phyloP scores from a whole-genome alignment of 2,797 vertebrate genomes.

The Microtus californicus region DNA sequence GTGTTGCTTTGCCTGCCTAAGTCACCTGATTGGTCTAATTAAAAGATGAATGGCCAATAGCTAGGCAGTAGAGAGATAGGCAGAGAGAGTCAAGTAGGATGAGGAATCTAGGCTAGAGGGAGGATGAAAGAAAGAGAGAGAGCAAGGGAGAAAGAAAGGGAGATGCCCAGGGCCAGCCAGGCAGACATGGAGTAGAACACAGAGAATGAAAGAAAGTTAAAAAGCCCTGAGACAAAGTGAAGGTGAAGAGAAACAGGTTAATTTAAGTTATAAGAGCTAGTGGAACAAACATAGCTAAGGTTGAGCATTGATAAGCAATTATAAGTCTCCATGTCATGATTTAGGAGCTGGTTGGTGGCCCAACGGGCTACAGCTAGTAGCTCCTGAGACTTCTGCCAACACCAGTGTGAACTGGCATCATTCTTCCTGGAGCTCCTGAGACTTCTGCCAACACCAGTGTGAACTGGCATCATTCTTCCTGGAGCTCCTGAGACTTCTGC shows the following conservation, averaged over 20 bases:
- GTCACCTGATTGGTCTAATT: not conserved
- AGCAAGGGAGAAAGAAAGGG: not conserved
- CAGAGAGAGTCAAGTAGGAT: not conserved
- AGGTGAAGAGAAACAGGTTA: too few species aligned
- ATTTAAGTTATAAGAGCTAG: too few species aligned
- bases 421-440: not conserved
- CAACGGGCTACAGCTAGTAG: too few species aligned
- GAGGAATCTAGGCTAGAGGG: not conserved
- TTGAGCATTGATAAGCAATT: too few species aligned
- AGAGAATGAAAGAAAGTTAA: not conserved
- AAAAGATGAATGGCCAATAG: not conserved
- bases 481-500: not conserved
- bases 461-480: not conserved
- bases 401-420: not conserved
- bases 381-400: not conserved
- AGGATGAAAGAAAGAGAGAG: not conserved
- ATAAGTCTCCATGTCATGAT: too few species aligned
- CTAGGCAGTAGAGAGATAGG: not conserved
- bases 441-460: not conserved
- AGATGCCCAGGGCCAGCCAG: not conserved
- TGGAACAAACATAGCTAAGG: too few species aligned
- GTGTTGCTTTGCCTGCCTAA: not conserved
- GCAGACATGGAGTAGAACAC: not conserved
- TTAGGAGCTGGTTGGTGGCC: too few species aligned
- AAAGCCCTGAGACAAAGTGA: not conserved